phyloP scores from a whole-genome alignment of 2,888 invertebrate genomes.

The Drosophila leonis region DNA sequence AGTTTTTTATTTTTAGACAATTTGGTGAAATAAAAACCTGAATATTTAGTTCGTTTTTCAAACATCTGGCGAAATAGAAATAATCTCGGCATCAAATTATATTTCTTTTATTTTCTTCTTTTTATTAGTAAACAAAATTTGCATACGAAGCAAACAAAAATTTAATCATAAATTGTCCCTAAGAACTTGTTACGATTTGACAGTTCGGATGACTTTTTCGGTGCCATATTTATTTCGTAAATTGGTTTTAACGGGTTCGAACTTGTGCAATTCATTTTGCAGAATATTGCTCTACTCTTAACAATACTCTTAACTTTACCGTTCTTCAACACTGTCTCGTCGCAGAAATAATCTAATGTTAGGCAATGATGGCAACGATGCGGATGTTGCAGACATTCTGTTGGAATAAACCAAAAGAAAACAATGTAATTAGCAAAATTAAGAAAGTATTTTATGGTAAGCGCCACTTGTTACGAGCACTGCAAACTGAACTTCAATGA shows the following conservation, averaged over 20 bases:
- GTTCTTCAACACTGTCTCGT: conserved; percentile 17
- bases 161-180: neutral
- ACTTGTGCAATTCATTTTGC: neutral
- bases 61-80: neutral
- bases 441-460: conserved; percentile 50
- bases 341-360: conserved; percentile 41
- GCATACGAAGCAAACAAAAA: neutral
- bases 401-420: conserved; percentile 24
- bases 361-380: conserved; percentile 20
- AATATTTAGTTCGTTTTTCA: neutral
- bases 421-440: conserved; percentile 26
- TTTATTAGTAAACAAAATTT: conserved; percentile 2
- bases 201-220: neutral
- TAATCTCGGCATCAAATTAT: neutral
- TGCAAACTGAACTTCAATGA: neutral
- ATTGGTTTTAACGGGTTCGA: neutral
- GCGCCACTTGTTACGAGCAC: conserved; percentile 37
- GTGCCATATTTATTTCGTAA: neutral
- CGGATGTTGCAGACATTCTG: conserved; percentile 23
- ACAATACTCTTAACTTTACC: conserved; percentile 1
- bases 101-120: neutral
- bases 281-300: neutral
- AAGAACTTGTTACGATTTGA: neutral
- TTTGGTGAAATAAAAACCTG: neutral
- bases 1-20: neutral